Base-by-base conservation (phyloP, 53 echinoderm and acorn worm genomes). In the Holothuria leucospilota region DNA sequence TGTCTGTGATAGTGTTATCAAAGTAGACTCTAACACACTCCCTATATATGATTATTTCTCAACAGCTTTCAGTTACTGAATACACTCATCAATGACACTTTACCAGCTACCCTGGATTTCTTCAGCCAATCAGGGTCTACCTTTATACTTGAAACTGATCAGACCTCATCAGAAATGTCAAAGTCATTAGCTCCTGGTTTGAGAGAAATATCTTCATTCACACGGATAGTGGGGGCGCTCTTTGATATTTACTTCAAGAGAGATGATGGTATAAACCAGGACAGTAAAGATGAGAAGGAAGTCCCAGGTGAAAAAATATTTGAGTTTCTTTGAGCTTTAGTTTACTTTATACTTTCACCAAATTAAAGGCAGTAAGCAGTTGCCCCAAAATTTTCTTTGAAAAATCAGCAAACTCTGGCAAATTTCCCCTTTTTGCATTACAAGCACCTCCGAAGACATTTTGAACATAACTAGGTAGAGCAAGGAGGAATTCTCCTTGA, bases 161-260 rank as follows among this genome's bases (percentile, higher is more conserved):
- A 91, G 18, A 70, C 87, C 16, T 82, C 87, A 21, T 75, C 92
- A 4, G 60, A 62, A 29, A 59, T 39, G 12, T 29, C 71, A 8
- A 64, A 78, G 27, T 51, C 71, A 16, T 75, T 80, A 21, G 81
- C 72, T 0, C 29, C 65, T 0, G 98, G 98, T 13, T 72, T 93
- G 40, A 91, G 89, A 78, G 95, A 97, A 71, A 93, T 97, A n/a
- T 84, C 93, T 2, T 90, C 95, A 3, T 97, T 97, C 82, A 85
- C 95, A 4, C 89, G 91, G 56, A 98, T 98, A 75, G 59, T 95
- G 63, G 90, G 95, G 5, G 93, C 98, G 8, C 81, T 98, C 28
- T 93, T 93, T 69, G 92, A 91, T 53, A 81, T 88, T 56, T 90
- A 86, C 68, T 79, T 98, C 20, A 73, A 88, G 13, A 78, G 70